Evolutionary conservation across 2,113 vertebrate species (phyloP).

Genomic region (Etheostoma spectabile): DNA sequence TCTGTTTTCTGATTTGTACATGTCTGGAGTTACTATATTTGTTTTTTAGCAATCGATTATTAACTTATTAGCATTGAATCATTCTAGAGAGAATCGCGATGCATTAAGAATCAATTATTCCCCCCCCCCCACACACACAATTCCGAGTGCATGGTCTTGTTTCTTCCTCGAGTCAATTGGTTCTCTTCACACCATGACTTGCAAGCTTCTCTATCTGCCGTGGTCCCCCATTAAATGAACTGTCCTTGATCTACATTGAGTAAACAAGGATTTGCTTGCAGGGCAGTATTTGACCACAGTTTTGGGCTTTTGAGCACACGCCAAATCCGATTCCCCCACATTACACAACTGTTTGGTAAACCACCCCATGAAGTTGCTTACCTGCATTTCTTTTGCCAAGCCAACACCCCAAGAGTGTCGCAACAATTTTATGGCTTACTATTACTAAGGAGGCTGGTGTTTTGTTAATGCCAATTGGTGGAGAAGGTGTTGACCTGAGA

Average conservation of each 20-base stretch:
- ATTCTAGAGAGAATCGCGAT: too few relatives aligned
- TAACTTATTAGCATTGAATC: too few relatives aligned
- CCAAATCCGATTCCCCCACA: background rate
- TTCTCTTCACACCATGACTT: constrained; percentile 1
- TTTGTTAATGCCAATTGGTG: constrained; percentile 54
- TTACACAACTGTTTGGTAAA: constrained; percentile 3
- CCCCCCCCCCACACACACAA: too few relatives aligned
- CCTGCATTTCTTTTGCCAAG: constrained; percentile 28
- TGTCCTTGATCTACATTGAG: background rate
- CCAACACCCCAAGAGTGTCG: constrained; percentile 24
- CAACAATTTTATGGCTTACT: constrained; percentile 41
- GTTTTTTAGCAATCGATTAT: too few relatives aligned
- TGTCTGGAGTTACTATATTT: too few relatives aligned
- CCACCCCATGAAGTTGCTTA: background rate
- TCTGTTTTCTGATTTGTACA: too few relatives aligned
- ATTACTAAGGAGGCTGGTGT: constrained; percentile 51
- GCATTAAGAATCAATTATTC: too few relatives aligned
- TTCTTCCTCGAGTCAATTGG: background rate
- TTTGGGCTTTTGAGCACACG: constrained; percentile 7
- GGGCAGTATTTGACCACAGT: background rate
- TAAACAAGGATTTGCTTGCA: constrained; percentile 3
- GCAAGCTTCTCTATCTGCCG: background rate
- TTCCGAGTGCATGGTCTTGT: background rate
- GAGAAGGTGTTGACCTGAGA: constrained; percentile 36
- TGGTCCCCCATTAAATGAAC: background rate